Evolutionary conservation across 2,888 invertebrate genomes (phyloP).

Genomic region (Trichopria drosophilae): DNA sequence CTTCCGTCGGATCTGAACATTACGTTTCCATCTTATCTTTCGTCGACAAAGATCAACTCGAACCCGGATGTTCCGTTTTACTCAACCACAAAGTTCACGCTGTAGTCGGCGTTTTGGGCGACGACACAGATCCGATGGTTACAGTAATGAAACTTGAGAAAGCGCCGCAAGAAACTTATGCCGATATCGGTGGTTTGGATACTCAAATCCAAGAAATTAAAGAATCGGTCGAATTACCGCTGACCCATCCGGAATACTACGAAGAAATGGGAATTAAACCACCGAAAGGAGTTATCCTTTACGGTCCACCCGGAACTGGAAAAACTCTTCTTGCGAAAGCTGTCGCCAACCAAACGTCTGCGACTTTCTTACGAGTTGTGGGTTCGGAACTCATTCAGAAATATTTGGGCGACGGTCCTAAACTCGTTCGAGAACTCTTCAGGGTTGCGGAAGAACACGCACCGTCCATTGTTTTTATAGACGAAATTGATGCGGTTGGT

Average conservation of each 20-base stretch:
- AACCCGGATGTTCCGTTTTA: slow-evolving; percentile 97
- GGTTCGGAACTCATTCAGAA: slow-evolving; percentile 99
- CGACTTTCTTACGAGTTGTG: slow-evolving; percentile 96
- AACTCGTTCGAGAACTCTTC: slow-evolving; percentile 95
- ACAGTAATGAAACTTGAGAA: slow-evolving; percentile 99
- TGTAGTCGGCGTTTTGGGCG: slow-evolving; percentile 97
- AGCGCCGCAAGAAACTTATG: slow-evolving; percentile 99
- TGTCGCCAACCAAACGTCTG: slow-evolving; percentile 99
- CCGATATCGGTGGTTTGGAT: slow-evolving; percentile 95
- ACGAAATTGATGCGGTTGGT: slow-evolving; percentile 99
- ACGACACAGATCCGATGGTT: slow-evolving; percentile 99
- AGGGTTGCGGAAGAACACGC: slow-evolving; percentile 99
- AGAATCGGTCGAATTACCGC: slow-evolving; percentile 96
- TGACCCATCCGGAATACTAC: slow-evolving; percentile 99
- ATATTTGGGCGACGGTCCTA: slow-evolving; percentile 98
- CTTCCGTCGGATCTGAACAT: slow-evolving; percentile 98
- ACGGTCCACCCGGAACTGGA: slow-evolving; percentile 97
- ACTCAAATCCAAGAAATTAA: slow-evolving; percentile 98
- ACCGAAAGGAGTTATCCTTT: slow-evolving; percentile 97
- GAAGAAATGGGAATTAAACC: slow-evolving; percentile 99
- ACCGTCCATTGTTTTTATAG: slow-evolving; percentile 98
- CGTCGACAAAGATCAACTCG: slow-evolving; percentile 98
- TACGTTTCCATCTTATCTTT: slow-evolving; percentile 99
- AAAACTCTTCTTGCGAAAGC: slow-evolving; percentile 98
- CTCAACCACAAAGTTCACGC: slow-evolving; percentile 99